Percentiles rank a stretch among this genome's conserved stretches.
phyloP scores from a whole-genome alignment of 2,888 invertebrate genomes.

The Falcaria lacertinaria region DNA sequence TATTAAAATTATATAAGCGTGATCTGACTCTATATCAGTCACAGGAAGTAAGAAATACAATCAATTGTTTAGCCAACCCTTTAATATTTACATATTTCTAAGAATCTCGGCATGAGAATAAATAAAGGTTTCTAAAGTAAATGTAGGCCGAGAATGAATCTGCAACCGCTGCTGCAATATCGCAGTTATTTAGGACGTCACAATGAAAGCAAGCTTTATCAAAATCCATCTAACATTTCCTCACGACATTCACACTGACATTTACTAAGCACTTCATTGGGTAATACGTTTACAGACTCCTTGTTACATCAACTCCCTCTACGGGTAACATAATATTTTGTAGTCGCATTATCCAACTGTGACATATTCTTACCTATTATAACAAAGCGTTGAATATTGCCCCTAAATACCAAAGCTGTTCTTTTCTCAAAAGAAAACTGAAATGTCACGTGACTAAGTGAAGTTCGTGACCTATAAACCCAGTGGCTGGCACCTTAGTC shows the following conservation, averaged over 20 bases:
- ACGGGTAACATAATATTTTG: constrained; percentile 2
- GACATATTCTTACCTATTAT: background rate
- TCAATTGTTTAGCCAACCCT: too few relatives aligned
- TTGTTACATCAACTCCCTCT: constrained; percentile 33
- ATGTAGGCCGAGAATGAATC: background rate
- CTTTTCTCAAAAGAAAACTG: background rate
- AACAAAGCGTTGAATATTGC: background rate
- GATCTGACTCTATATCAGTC: background rate
- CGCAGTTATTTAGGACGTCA: constrained; percentile 19
- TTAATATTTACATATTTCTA: too few relatives aligned
- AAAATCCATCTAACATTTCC: constrained; percentile 28
- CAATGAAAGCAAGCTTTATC: constrained; percentile 16
- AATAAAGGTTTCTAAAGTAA: background rate
- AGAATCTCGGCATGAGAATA: too few relatives aligned
- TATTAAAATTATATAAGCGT: background rate
- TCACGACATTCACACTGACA: constrained; percentile 36
- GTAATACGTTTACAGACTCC: constrained; percentile 26
- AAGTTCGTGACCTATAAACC: constrained; percentile 60
- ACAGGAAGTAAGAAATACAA: background rate
- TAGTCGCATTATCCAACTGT: background rate
- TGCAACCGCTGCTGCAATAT: constrained; percentile 9
- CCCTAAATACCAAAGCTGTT: background rate
- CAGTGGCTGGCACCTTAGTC: constrained; percentile 41
- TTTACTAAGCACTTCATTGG: constrained; percentile 31
- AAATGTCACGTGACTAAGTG: constrained; percentile 26